Percentiles rank a stretch among this genome's conserved stretches.
Evolutionary conservation across 2,888 invertebrate species (phyloP).

Genomic region (Stenoptilia bipunctidactyla): DNA sequence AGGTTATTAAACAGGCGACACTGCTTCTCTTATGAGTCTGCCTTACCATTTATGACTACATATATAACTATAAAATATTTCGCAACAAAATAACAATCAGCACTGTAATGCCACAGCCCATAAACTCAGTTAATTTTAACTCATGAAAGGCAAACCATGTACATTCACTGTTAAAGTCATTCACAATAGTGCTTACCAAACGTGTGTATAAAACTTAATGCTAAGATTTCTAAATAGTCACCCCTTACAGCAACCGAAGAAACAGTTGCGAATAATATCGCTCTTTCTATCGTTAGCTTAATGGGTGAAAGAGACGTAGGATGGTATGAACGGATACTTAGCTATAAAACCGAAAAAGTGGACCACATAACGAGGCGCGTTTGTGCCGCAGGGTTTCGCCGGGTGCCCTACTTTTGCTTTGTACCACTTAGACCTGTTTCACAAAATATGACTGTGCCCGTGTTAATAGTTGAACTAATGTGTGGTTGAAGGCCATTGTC

Average conservation of each 20-base stretch:
- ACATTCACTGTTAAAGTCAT: conserved; percentile 17
- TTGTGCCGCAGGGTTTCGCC: not conserved
- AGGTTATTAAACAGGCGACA: no score
- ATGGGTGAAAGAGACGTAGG: not conserved
- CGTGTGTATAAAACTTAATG: conserved; percentile 27
- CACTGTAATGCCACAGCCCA: no score
- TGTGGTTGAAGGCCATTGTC: no score
- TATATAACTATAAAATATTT: no score
- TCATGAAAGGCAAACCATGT: conserved; percentile 18
- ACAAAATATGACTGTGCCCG: no score
- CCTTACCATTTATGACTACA: no score
- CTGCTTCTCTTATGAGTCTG: no score
- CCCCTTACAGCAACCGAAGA: conserved; percentile 4
- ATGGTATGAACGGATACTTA: not conserved
- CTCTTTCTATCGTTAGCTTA: not conserved
- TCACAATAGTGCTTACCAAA: conserved; percentile 19
- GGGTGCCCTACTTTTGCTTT: not conserved
- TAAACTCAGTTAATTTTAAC: no score
- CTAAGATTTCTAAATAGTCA: conserved; percentile 25
- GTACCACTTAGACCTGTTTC: no score
- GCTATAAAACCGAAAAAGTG: not conserved
- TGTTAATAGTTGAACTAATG: no score
- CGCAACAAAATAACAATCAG: no score
- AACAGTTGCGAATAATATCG: not conserved
- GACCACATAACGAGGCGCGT: not conserved